Base-by-base conservation (phyloP, 2,888 invertebrate species). In the Brachyptera putata region DNA sequence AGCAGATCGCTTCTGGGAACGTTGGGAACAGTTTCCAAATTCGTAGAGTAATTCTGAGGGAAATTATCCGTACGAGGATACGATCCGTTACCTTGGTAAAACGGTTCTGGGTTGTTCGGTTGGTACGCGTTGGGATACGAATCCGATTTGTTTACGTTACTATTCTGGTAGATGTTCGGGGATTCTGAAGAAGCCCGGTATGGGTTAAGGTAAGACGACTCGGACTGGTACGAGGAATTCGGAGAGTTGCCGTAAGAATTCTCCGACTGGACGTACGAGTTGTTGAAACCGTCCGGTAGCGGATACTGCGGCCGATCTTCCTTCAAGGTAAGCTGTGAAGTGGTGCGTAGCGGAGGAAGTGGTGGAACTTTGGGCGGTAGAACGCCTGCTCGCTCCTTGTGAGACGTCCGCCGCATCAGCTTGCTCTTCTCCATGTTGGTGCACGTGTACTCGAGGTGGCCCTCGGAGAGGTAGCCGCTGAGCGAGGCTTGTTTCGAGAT, bases 321-420 rank as follows among this genome's bases (percentile, higher is more conserved):
- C 78, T 80, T 84, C 79, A 70, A 75, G 75, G 66, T 86, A 74
- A 93, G 84, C 69, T 92, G 87, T 69, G 92, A 92, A 75, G 91
- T 91, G 69, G 89, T 92, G 66, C 92, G 81, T 70, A 92, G 79
- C 56, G 92, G 93, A 7, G 71, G 70, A 13, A 92, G 92, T 11
- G 90, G 90, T 2, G 88, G 88, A 16, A 92, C 91, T 77, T 91
- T 92, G 16, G 90, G 87, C 60, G 86, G 89, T 64, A 91, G 73
- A 68, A 89, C 86, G 71, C 91, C 88, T 0, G 89, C 89, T 22
- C 84, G 85, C 25, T 85, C 86, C 41, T 90, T 89, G 70, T 91
- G 91, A 73, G 91, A 91, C 73, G 91, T 91, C 72, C 92, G 92
- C 67, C 91, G 80, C 91, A 93, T 92, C 61, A 92, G 77, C 70